Evolutionary conservation across 1,140 invertebrate species (phyloP).

Genomic region (Drosophila equinoxialis): DNA sequence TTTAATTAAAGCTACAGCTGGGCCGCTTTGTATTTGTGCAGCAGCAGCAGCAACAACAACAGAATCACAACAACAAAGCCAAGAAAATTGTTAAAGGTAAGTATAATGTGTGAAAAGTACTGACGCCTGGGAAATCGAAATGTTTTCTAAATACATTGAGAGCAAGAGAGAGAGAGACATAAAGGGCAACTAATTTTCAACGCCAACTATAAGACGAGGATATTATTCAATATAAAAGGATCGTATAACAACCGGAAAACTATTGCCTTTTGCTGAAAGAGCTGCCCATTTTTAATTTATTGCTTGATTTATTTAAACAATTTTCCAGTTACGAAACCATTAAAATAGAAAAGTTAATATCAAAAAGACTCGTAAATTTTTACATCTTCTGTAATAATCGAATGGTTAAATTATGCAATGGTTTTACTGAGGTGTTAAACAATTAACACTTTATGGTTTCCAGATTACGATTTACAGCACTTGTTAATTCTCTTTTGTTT

Average conservation of each 20-base stretch:
- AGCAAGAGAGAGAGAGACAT: constrained; percentile 20
- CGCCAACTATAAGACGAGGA: too few species aligned
- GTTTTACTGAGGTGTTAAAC: constrained; percentile 26
- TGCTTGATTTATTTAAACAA: too few species aligned
- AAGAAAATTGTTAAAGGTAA: constrained; percentile 43
- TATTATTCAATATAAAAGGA: too few species aligned
- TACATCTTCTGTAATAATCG: constrained; percentile 29
- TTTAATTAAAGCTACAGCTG: constrained; percentile 76
- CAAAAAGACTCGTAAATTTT: neutral
- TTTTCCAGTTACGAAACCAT: too few species aligned
- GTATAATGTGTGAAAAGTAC: constrained; percentile 73
- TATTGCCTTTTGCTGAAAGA: too few species aligned
- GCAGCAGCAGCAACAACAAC: constrained; percentile 37
- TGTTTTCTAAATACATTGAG: neutral
- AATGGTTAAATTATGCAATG: constrained; percentile 42
- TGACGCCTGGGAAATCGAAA: constrained; percentile 63
- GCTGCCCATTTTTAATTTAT: too few species aligned
- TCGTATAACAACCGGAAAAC: too few species aligned
- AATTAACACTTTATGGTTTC: constrained; percentile 50
- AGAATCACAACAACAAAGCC: constrained; percentile 47
- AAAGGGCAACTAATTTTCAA: neutral
- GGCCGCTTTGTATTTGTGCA: constrained; percentile 42
- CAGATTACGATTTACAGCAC: constrained; percentile 36
- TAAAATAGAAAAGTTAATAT: neutral
- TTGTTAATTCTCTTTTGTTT: constrained; percentile 5